Evolutionary conservation across 1,140 invertebrate species (phyloP), one percentile per base, ranked within the genome.

Genomic region (Rhopalosiphum maidis): DNA sequence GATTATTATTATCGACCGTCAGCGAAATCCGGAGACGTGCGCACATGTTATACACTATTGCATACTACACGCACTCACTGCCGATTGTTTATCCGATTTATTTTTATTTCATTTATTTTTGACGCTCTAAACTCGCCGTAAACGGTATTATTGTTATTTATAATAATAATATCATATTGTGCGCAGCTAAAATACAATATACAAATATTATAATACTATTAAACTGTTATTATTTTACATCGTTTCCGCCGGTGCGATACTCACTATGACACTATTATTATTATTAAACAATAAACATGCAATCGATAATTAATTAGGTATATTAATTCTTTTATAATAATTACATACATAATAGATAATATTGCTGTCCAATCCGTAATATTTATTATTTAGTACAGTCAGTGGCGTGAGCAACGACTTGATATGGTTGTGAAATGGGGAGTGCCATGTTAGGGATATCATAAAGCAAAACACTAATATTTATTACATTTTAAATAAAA

Each of bases 1-100:
- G 30, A 88, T 88, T 88, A 88, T 77, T n/a, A 77, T 77, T 88
- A 88, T 88, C 35, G n/a, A 23, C 54, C 87, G 87, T 88, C 87
- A 88, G 87, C 87, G 46, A 88, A 88, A 88, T 51, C 35, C 46
- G 46, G 48, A 48, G 30, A 37, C 18, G 30, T 87, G 43, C 37
- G 82, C 7, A 25, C 7, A 25, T 48, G 35, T 46, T 68, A 68
- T 83, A 83, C 37, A 25, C 37, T 37, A 83, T 37, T 83, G 37
- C 18, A 8, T 21, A 6, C 35, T 21, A 6, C 35, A 37, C n/a
- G 30, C 30, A n/a, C 46, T 30, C 87, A 35, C 22, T 48, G 15
- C 0, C 41, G 41, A 86, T 46, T 86, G 41, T 86, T 86, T 86
- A 43, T 86, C 37, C 11, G 15, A 30, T 88, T 88, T 87, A n/a